These are phyloP conservation scores for Nephrotoma guestfalica DNA, from an alignment of 2,888 invertebrate genomes.

Conservation along the genomic window DNA sequence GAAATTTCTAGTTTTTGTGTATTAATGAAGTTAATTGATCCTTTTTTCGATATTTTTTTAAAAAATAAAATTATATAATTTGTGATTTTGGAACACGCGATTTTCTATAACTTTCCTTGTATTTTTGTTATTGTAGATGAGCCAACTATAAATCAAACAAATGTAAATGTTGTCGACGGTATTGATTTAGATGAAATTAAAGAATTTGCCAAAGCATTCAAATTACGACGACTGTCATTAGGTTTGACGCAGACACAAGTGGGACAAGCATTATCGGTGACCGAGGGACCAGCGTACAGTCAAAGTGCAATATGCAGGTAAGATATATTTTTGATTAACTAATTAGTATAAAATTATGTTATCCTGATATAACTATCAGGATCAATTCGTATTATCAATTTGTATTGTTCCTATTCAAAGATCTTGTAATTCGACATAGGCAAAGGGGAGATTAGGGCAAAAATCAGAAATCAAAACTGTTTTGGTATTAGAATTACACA, in stretches of 20 bases:
- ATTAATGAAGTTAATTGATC: neutral
- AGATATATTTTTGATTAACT: constrained; percentile 18
- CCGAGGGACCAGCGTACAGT: constrained; percentile 96
- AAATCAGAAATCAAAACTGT: too few relatives aligned
- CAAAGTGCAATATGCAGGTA: constrained; percentile 99
- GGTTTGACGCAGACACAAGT: constrained; percentile 95
- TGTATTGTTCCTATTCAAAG: neutral
- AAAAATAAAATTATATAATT: neutral
- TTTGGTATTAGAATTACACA: too few relatives aligned
- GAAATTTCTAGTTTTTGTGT: neutral
- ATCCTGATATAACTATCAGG: too few relatives aligned
- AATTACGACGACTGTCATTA: constrained; percentile 78
- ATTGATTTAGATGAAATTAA: constrained; percentile 96
- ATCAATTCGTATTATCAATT: too few relatives aligned
- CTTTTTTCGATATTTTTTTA: neutral
- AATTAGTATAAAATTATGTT: too few relatives aligned
- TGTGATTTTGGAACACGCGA: neutral
- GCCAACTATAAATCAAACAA: constrained; percentile 86
- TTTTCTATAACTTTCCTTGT: neutral
- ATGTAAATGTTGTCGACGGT: constrained; percentile 88
- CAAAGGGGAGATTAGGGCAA: too few relatives aligned
- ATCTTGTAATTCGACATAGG: neutral
- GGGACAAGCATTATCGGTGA: constrained; percentile 90
- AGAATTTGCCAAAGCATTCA: constrained; percentile 96
- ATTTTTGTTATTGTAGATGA: constrained; percentile 45